Base-by-base conservation (phyloP, 2,113 vertebrate species). In the Menidia beryllina region DNA sequence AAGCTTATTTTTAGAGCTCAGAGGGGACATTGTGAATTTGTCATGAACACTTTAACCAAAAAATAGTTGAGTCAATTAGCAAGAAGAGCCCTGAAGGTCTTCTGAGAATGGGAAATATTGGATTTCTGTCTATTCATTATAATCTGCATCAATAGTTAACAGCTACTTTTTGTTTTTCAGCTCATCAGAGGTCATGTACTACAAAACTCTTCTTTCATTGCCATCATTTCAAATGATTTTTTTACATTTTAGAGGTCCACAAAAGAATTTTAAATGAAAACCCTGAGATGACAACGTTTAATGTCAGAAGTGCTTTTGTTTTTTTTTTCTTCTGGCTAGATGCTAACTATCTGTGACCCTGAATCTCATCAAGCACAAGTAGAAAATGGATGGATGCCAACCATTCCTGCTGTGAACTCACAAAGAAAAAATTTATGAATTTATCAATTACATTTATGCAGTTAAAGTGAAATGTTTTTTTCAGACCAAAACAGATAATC, bases 71-170 rank as follows among this genome's bases (percentile, higher is more conserved):
- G n/a, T n/a, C 56, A 25, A 49, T 39, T 48, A 75, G 50, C 43
- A 66, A 25, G 17, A 63, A 39, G 21, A 61, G 12, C 57, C 53
- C 50, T 25, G 7, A 17, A 74, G 68, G 66, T 62, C 15, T 58
- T 56, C n/a, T 66, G 57, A 30, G 73, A 69, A 23, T 38, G 52
- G 75, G 43, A 73, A 67, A 64, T 74, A 81, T 52, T 79, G 51
- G 71, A 73, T 77, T 79, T 45, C 52, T 39, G 59, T n/a, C n/a
- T 0, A 38, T 20, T 75, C 47, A 59, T 67, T 76, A 13, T 70
- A 66, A 75, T 83, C 39, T 56, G 47, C 55, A 62, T 83, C 57
- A 75, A 80, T 81, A 68, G 71, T 68, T 59, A 15, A 10, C 66
- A 47, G 48, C 54, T 55, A 67, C 75, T 36, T 61, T 56, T 69